Percentiles rank a stretch among this genome's conserved stretches.
These are phyloP conservation scores for Pogonus chalceus DNA, from an alignment of 1,140 invertebrate species.

Conservation along the genomic window DNA sequence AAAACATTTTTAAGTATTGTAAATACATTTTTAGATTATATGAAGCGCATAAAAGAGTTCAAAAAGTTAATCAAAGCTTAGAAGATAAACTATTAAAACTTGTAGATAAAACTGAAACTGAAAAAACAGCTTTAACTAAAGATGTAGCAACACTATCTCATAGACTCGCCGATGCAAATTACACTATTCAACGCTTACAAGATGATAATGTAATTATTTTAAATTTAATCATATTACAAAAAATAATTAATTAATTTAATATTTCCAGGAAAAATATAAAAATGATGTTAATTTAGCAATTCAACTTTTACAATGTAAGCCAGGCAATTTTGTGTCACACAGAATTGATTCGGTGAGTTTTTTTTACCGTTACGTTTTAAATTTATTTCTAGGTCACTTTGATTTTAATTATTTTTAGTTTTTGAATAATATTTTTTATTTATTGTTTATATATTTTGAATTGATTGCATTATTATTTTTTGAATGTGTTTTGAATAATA, in stretches of 20 bases:
- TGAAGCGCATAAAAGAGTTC: slow-evolving; percentile 87
- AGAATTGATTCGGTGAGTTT: slow-evolving; percentile 84
- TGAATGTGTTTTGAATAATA: too few species aligned
- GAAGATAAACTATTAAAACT: slow-evolving; percentile 90
- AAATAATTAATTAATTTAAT: background rate
- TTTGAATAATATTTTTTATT: too few species aligned
- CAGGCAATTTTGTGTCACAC: slow-evolving; percentile 87
- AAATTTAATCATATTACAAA: background rate
- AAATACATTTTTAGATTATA: slow-evolving; percentile 53
- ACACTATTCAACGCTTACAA: slow-evolving; percentile 73
- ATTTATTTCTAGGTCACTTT: background rate
- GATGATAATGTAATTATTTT: slow-evolving; percentile 82
- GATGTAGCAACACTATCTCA: slow-evolving; percentile 81
- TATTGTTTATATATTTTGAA: too few species aligned
- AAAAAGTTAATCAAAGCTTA: slow-evolving; percentile 89
- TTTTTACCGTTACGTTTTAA: too few species aligned
- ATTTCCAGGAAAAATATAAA: slow-evolving; percentile 76
- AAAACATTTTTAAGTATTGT: slow-evolving; percentile 6
- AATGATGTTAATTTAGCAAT: slow-evolving; percentile 91
- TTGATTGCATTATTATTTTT: too few species aligned
- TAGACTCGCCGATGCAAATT: slow-evolving; percentile 78
- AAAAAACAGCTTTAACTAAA: slow-evolving; percentile 76
- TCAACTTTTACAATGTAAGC: slow-evolving; percentile 88
- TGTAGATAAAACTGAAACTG: slow-evolving; percentile 86
- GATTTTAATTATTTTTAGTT: too few species aligned